Base-by-base conservation (phyloP, 1,140 invertebrate genomes). In the Cephus cinctus region DNA sequence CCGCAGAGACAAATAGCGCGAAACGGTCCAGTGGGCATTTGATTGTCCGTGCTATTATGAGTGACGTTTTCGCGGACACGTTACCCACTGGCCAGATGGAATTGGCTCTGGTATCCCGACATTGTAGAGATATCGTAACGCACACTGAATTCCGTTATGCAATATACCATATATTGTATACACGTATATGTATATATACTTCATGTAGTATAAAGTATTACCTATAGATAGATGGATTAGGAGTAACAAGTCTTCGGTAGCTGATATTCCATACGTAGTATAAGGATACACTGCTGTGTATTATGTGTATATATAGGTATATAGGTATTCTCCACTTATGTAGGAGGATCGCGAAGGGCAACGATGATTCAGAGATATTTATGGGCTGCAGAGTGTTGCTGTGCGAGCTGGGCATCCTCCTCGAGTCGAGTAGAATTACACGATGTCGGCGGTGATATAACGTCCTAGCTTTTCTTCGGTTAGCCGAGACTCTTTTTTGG, bases 1-100 rank as follows among this genome's bases (percentile, higher is more conserved):
- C 71, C 71, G 72, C 61, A 67, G 62, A 69, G 70, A 75, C 72
- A 73, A 76, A 68, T 71, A 73, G 61, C 56, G 42, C 18, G 34
- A 62, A 65, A 66, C 66, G 73, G 51, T 58, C 57, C 61, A 61
- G 50, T 66, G 61, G 70, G 62, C 65, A 69, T 74, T 76, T 71
- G 70, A 76, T 75, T 71, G 71, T 57, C 67, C 73, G 67, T 75
- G 65, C 59, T 66, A 71, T 68, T 71, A 65, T 67, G 70, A 71
- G 59, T 67, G 71, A 69, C 71, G 61, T 69, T 71, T 73, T 65
- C 67, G 66, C 54, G 53, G 60, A 65, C 54, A 52, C 56, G 52
- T 55, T 52, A 20, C n/a, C 6, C 25, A 6, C 6, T n/a, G 25
- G 25, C 25, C 25, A 27, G 25, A 27, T n/a, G 25, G 25, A 27